phyloP scores from a whole-genome alignment of 2,113 vertebrate genomes.

The Erpornis zantholeuca region DNA sequence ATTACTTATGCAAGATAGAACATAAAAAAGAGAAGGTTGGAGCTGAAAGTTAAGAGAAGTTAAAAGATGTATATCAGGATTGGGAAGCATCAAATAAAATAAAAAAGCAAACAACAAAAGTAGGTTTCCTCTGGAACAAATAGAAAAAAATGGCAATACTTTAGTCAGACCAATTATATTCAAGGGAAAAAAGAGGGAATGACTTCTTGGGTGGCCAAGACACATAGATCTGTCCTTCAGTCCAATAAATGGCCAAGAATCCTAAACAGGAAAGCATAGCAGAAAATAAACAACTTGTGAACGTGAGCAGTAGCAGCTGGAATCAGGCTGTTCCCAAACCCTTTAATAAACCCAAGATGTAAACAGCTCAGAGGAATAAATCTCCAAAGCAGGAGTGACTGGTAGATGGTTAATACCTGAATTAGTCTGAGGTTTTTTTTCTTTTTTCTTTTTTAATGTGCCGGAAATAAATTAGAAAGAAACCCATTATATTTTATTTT shows the following conservation, averaged over 20 bases:
- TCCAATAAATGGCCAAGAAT: not conserved
- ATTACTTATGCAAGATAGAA: not conserved
- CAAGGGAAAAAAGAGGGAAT: not conserved
- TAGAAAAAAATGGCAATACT: not conserved
- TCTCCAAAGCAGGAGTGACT: not conserved
- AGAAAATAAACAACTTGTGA: slow-evolving; percentile 29
- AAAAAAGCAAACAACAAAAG: not conserved
- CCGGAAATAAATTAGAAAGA: not conserved
- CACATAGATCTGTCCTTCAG: not conserved
- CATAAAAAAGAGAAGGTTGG: not conserved
- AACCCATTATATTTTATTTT: not conserved
- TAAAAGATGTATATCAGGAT: not conserved
- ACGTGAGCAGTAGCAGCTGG: slow-evolving; percentile 27
- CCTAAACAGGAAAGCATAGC: not conserved
- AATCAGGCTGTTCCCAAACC: not conserved
- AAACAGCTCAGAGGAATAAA: slow-evolving; percentile 2
- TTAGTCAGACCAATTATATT: not conserved
- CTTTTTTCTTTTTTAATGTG: not conserved
- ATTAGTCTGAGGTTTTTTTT: not conserved
- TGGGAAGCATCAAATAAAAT: not conserved
- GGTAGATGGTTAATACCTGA: not conserved
- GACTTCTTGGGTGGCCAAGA: slow-evolving; percentile 13
- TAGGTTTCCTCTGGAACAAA: not conserved
- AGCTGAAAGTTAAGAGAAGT: not conserved
- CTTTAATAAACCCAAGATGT: slow-evolving; percentile 4